Conservation (phyloP, 1,140 invertebrate genomes). For the Trichomalopsis sarcophagae region DNA sequence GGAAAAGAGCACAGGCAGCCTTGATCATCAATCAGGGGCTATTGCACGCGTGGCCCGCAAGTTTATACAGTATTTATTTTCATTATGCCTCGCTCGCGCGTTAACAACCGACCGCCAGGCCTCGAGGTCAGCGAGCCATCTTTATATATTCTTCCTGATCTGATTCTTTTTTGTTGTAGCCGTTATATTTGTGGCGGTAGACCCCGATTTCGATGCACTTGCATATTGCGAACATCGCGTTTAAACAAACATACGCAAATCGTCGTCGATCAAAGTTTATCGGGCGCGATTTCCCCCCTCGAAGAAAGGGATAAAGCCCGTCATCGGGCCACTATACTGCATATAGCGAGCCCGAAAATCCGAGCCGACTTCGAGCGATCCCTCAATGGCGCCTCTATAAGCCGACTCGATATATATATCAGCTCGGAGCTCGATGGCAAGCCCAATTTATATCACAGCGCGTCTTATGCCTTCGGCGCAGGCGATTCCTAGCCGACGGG, state of each 20-base stretch:
- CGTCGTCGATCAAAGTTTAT: conserved; percentile 11
- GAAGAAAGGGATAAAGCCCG: conserved; percentile 16
- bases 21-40: conserved; percentile 73
- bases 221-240: neutral
- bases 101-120: neutral
- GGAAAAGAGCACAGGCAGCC: conserved; percentile 54
- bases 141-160: conserved; percentile 19
- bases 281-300: neutral
- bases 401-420: conserved; percentile 57
- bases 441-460: conserved; percentile 73
- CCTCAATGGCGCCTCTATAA: conserved; percentile 61
- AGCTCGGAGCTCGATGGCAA: conserved; percentile 68
- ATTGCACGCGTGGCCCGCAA: conserved; percentile 62
- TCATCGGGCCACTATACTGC: neutral
- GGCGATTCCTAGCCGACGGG: neutral
- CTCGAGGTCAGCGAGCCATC: conserved; percentile 30
- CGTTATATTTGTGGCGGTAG: too few relatives aligned
- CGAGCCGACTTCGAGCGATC: conserved; percentile 53
- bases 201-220: neutral
- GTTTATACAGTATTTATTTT: conserved; percentile 75
- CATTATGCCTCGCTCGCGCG: conserved; percentile 62
- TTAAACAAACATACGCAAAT: neutral
- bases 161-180: neutral
- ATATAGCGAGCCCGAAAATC: neutral
- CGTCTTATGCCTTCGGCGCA: conserved; percentile 18